Base-by-base conservation (phyloP, 2,113 vertebrate genomes). In the Neogale vison region DNA sequence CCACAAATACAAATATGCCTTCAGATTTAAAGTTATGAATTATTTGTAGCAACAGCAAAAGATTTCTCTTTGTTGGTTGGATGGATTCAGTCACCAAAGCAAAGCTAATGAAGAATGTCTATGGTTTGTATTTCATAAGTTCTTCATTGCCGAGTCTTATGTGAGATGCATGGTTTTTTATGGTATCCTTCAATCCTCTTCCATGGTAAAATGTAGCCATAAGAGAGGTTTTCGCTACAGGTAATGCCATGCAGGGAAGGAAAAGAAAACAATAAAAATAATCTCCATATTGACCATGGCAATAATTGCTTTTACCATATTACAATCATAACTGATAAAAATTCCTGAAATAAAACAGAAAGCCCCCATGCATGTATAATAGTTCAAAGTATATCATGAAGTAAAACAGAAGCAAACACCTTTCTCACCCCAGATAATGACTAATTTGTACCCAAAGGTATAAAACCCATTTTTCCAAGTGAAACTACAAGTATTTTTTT, bases 21-120 rank as follows among this genome's bases (percentile, higher is more conserved):
- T 94, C 23, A 45, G 1, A 90, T 39, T 26, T 93, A 84, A 42
- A 50, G 45, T 55, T 93, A 45, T 24, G 13, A 90, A 72, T 87
- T 50, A n/a, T 39, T 24, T 89, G 1, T 65, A 26, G 47, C 31
- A 95, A 89, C 7, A 88, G 57, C 42, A 90, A 12, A 8, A 1
- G 0, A 80, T 36, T 96, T 65, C 2, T 45, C 88, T 97, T 92
- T 52, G 42, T 96, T 77, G 29, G 34, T 34, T 85, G 21, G 7
- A 85, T 88, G 23, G 18, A 67, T 61, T 96, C 36, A 83, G 31
- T 90, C n/a, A 90, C 59, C 34, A 72, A 93, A 86, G 52, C 59
- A 95, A 96, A 92, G 47, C 24, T 80, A 93, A 95, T 76, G n/a
- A 95, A 90, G 21, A 91, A 12, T 26, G 87, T 88, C 18, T 76